A percentile compares a stretch with the other conserved stretches of the same genome.
Conservation (phyloP, 2,888 invertebrate species). For the Leucophora obtusa region DNA sequence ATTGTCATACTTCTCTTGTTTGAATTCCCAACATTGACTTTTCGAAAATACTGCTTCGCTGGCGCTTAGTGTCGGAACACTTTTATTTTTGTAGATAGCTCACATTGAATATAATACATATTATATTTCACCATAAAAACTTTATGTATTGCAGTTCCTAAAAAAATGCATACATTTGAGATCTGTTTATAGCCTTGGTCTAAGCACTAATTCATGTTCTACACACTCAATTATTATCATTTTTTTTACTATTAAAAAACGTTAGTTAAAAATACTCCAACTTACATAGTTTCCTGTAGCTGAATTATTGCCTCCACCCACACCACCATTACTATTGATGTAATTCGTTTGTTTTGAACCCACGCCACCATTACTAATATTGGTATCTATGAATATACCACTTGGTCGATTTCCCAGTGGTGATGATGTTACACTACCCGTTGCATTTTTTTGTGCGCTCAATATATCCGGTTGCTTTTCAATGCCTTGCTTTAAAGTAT, state of each 20-base stretch:
- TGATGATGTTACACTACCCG: slow-evolving; percentile 75
- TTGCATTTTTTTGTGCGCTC: slow-evolving; percentile 86
- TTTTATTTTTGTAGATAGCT: too few relatives aligned
- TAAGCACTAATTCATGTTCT: slow-evolving; percentile 8
- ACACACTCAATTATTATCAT: neutral
- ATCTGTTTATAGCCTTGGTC: neutral
- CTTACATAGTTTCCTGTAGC: slow-evolving; percentile 76
- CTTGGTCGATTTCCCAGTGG: slow-evolving; percentile 76
- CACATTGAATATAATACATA: too few relatives aligned
- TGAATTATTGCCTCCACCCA: slow-evolving; percentile 48
- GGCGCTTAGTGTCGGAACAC: too few relatives aligned
- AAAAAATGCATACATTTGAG: too few relatives aligned
- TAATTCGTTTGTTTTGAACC: slow-evolving; percentile 67
- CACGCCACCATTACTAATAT: slow-evolving; percentile 64
- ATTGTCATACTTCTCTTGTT: too few relatives aligned
- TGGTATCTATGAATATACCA: slow-evolving; percentile 61
- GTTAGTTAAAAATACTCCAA: slow-evolving; percentile 45
- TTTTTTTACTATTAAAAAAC: neutral
- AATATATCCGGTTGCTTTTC: slow-evolving; percentile 89
- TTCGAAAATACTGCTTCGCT: too few relatives aligned
- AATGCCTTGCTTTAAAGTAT: slow-evolving; percentile 88
- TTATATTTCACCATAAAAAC: too few relatives aligned
- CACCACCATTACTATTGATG: slow-evolving; percentile 46
- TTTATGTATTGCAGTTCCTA: too few relatives aligned
- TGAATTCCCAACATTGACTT: too few relatives aligned